Evolutionary conservation across 2,113 vertebrate genomes (phyloP).

Genomic region (Trogon melanurus): DNA sequence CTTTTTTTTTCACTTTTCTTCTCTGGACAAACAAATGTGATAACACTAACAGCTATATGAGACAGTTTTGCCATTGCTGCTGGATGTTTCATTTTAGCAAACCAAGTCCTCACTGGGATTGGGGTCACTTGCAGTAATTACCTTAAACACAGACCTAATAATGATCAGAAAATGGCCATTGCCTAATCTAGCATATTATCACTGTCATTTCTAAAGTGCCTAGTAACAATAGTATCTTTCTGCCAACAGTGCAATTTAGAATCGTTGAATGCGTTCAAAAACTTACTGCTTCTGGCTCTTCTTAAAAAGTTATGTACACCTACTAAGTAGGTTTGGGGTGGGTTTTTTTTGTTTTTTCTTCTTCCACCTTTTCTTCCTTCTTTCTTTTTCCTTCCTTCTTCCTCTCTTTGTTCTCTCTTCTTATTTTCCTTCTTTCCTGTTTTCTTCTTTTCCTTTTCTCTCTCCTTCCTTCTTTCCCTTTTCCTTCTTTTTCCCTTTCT

Average conservation of each 20-base stretch:
- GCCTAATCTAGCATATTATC: not conserved
- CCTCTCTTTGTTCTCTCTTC: not conserved
- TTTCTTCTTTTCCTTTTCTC: not conserved
- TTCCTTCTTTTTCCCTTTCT: not conserved
- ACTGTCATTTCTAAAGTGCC: not conserved
- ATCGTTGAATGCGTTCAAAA: not conserved
- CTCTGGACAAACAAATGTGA: not conserved
- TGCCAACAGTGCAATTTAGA: not conserved
- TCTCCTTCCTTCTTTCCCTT: not conserved
- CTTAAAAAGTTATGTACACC: not conserved
- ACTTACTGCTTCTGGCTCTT: not conserved
- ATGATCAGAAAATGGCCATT: constrained; percentile 17
- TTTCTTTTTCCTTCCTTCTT: not conserved
- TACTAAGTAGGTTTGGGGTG: not conserved
- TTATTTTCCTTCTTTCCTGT: not conserved
- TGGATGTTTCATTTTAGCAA: not conserved
- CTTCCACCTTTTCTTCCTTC: not conserved
- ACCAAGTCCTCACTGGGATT: not conserved
- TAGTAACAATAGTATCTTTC: not conserved
- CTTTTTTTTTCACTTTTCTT: not conserved
- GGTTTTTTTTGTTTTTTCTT: not conserved
- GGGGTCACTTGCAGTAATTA: not conserved
- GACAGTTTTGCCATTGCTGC: not conserved
- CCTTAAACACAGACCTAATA: not conserved
- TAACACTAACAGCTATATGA: not conserved